Evolutionary conservation across 2,888 invertebrate genomes (phyloP), one percentile per base, ranked within the genome.

Genomic region (Melolontha melolontha): DNA sequence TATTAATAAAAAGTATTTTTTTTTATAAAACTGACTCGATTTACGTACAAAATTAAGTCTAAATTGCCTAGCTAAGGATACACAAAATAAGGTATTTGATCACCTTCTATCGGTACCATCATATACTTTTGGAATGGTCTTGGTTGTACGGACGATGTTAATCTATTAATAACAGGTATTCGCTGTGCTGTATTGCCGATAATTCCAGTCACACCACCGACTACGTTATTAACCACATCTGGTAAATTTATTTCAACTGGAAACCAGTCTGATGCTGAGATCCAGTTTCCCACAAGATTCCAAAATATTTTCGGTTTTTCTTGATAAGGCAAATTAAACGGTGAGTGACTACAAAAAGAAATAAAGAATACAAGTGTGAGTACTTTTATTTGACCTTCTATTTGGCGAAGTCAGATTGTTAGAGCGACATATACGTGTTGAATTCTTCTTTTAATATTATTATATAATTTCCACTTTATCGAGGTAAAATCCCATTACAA

Each of bases 181-280:
- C 72, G 62, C 57, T 75, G 74, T 7, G 72, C 16, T 6, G 64
- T 55, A 34, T 62, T 69, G 6, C 71, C 68, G 34, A 70, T 22
- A 41, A 42, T 41, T 12, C 62, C 52, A 11, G 66, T 62, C 12
- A 63, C 62, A 12, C 77, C 75, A 8, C 59, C 72, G 5, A 76
- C 76, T 29, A 81, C 75, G 8, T 75, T 74, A 11, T 82, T 79
- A 62, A 89, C 81, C 0, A 86, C 81, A 73, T 90, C 88, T 1
- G 90, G 89, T 0, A 90, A 87, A 76, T 90, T 90, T 1, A 90
- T 80, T 80, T 90, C 88, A 63, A 90, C 82, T 0, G 90, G 90
- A 16, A 90, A 80, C 77, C 87, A 88, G 0, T 87, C 86, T 22
- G 87, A 85, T 5, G 81, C 79, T 12, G 85, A 84, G 67, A 89